Base-by-base conservation (phyloP, 1,140 invertebrate species). In the Lordiphosa mommai region DNA sequence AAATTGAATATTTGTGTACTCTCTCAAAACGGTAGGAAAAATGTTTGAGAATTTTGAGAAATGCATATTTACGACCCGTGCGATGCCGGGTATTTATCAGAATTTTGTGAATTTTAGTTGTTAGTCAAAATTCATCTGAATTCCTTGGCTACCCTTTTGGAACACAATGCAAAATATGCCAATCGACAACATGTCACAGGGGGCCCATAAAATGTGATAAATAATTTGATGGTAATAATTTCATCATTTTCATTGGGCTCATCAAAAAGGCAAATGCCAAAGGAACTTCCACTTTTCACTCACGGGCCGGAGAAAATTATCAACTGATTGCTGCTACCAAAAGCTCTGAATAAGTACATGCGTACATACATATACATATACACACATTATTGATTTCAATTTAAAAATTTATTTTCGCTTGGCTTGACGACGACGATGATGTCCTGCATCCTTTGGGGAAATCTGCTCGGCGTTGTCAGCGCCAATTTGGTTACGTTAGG, bases 351-450 rank as follows among this genome's bases (percentile, higher is more conserved):
- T 41, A 20, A n/a, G 36, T 16, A 38, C 17, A 16, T 17, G 8
- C 17, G 14, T 38, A 16, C 14, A 10, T 7, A 23, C 38, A 23
- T 41, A 41, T 4, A 40, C 7, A 14, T 5, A 29, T 17, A 61
- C 47, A 71, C 72, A 60, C 33, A 76, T 82, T 76, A 82, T 82
- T 82, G 71, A 84, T 72, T 68, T 58, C 59, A 71, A 84, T 82
- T 82, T 61, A 71, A 64, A 64, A 76, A 76, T 74, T 66, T 59
- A 70, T 53, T 50, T 71, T 52, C 34, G 53, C 53, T 38, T 41
- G 52, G 37, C 29, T 16, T 13, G 17, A 30, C 27, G 29, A 46
- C 30, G 13, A 34, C 29, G 34, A 27, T 38, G 33, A 38, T 38
- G 48, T 50, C 40, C 37, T 43, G 36, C 37, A 44, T 53, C 27